Percentiles rank a stretch among this genome's conserved stretches.
These are phyloP conservation scores for Hippocampus mohnikei DNA, from an alignment of 2,113 vertebrate genomes.

Conservation along the genomic window DNA sequence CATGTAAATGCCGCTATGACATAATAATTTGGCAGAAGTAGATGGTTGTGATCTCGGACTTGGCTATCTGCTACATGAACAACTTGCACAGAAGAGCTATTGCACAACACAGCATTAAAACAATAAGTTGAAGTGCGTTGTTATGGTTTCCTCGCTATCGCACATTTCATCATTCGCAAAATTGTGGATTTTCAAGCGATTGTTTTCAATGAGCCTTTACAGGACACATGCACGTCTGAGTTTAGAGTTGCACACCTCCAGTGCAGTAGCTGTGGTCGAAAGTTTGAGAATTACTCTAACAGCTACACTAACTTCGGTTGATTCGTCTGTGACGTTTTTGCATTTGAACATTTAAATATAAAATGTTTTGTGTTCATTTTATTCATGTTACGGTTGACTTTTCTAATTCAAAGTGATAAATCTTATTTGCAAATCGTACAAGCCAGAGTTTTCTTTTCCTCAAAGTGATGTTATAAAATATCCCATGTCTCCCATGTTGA, in stretches of 20 bases:
- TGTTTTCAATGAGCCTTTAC: too few species aligned
- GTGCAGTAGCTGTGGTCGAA: too few species aligned
- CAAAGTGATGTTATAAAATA: background rate
- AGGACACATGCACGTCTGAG: too few species aligned
- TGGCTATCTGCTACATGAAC: conserved; percentile 4
- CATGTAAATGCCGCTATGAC: conserved; percentile 39
- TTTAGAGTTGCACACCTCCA: too few species aligned
- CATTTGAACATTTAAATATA: background rate
- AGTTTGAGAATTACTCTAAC: too few species aligned
- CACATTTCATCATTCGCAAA: too few species aligned
- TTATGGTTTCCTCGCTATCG: too few species aligned
- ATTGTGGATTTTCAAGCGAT: too few species aligned
- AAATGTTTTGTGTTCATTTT: background rate
- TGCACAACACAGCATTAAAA: background rate
- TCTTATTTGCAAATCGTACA: background rate
- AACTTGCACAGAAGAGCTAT: conserved; percentile 6
- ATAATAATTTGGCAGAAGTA: conserved; percentile 34
- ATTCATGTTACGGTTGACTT: background rate
- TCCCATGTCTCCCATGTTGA: background rate
- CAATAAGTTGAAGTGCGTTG: background rate
- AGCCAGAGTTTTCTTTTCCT: background rate
- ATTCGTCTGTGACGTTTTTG: background rate
- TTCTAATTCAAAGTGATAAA: background rate
- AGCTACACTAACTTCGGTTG: too few species aligned
- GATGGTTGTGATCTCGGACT: conserved; percentile 9